Evolutionary conservation across 2,888 invertebrate genomes (phyloP).

Genomic region (Xestia sexstrigata): DNA sequence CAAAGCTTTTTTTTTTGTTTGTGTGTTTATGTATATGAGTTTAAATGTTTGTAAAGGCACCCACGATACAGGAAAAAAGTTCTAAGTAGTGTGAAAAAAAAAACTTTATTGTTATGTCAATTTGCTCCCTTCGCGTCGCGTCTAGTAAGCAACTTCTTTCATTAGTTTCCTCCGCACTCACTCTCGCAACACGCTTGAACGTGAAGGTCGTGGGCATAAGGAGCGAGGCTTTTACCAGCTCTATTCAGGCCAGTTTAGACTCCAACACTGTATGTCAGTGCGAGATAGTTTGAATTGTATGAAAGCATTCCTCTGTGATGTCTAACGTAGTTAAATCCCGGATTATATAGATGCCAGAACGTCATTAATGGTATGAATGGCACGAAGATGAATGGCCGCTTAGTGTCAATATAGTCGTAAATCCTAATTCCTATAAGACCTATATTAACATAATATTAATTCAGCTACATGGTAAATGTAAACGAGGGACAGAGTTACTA

Average conservation of each 20-base stretch:
- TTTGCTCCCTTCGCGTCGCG: neutral
- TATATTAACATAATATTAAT: neutral
- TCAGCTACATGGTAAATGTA: conserved; percentile 1
- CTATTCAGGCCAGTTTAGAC: conserved; percentile 39
- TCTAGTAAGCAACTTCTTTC: neutral
- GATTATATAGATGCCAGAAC: conserved; percentile 16
- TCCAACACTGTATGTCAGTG: conserved; percentile 17
- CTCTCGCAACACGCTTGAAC: neutral
- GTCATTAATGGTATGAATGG: neutral
- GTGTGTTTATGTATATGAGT: no score
- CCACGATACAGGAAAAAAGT: neutral
- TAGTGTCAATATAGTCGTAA: neutral
- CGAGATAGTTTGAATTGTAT: conserved; percentile 9
- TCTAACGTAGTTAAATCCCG: conserved; percentile 14
- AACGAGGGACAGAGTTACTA: no score
- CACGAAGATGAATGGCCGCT: neutral
- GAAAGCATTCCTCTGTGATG: neutral
- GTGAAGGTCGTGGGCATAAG: neutral
- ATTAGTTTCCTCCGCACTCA: neutral
- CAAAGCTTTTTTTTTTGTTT: no score
- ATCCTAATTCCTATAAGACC: neutral
- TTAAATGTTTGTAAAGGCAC: neutral
- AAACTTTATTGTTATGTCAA: neutral
- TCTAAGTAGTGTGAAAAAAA: neutral
- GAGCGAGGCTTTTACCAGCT: conserved; percentile 26